Evolutionary conservation across 2,888 invertebrate species (phyloP), one percentile per base, ranked within the genome.

Genomic region (Notodonta ziczac): DNA sequence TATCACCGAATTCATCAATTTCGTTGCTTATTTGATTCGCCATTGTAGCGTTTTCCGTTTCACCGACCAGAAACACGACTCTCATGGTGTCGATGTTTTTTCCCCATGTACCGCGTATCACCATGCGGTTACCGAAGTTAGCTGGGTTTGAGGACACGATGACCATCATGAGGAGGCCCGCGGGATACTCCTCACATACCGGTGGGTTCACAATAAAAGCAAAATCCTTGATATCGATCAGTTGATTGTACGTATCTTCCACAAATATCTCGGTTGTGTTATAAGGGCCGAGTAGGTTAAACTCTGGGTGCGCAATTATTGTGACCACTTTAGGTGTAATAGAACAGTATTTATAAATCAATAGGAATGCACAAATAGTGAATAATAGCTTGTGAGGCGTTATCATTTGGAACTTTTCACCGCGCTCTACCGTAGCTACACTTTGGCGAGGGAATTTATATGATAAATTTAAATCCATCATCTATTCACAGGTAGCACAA

Each of bases 51-150:
- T 85, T 83, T 6, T 74, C 70, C 0, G 78, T 59, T 0, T 85
- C 79, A 35, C 97, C 97, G 8, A 97, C 76, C 63, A 97, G 88
- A 82, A 97, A 97, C 7, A 96, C 85, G 0, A 97, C 82, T 73
- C 95, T 94, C 0, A 95, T 86, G 0, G 92, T 87, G 10, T 94
- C 93, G 0, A 87, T 85, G 0, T 90, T 84, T 13, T 91, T 90
- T 0, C 96, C 97, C 97, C 97, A 97, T 0, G 97, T 97, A 61
- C 94, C 94, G 5, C 97, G 92, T 59, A 97, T 97, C 0, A 95
- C 84, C 57, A 89, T 89, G n/a, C 97, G 93, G 67, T 96, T 96
- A 16, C 94, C 93, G 32, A 87, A 84, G 81, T 97, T 96, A 6
- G 74, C 82, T 0, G 97, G 96, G 0, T 96, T 96, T 0, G 97